Base-by-base conservation (phyloP, 2,797 vertebrate genomes). In the Allenopithecus nigroviridis region DNA sequence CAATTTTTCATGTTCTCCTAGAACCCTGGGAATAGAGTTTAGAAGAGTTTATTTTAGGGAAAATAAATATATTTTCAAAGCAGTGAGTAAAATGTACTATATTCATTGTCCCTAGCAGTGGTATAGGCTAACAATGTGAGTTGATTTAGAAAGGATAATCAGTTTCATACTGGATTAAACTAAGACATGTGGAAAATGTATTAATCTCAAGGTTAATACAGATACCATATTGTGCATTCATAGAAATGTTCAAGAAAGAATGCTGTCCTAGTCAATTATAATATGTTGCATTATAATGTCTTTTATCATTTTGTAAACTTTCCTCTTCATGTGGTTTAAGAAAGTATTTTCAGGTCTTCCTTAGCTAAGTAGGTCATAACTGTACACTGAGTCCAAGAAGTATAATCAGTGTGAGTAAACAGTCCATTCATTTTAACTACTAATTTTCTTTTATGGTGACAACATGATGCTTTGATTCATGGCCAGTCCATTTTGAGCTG, bases 61-160 rank as follows among this genome's bases (percentile, higher is more conserved):
- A 90, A 97, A 55, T 64, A 46, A 87, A 84, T 78, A 1, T 89
- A 93, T 95, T 95, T 94, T 85, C 84, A 94, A 94, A 87, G 22
- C 72, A 86, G 22, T 94, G 93, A 93, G 50, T 94, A 96, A 92
- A 95, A 95, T 70, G 41, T 85, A 48, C 28, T 96, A 5, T 26
- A 55, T 90, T 95, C n/a, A 91, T 85, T 55, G 55, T 68, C 21
- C 57, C 22, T 78, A 76, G 61, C 61, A 81, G 24, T 92, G 26
- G 30, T 81, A 70, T 30, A 91, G 43, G 22, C 57, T 86, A 95
- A 81, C 39, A 81, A 30, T 88, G 28, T 90, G 76, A 84, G 59
- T 53, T 95, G 90, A 94, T 84, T 96, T 96, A 72, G 50, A 95
- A 94, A 96, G 16, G 59, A 41, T 55, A 91, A 86, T 91, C 30